Conservation (phyloP, 2,113 vertebrate genomes). For the Grus americana region DNA sequence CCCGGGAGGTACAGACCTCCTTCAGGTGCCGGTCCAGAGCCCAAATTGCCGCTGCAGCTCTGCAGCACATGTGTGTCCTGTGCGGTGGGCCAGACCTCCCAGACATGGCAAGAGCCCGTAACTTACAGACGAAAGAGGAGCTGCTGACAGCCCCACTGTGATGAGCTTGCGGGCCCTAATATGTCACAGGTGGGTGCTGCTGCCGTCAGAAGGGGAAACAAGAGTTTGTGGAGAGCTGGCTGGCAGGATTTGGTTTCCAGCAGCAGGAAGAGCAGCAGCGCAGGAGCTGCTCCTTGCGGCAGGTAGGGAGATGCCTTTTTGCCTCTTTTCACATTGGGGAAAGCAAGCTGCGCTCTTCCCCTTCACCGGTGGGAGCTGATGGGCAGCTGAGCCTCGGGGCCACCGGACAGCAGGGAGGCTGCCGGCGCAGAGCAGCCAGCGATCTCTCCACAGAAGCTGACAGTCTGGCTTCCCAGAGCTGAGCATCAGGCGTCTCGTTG, state of each 20-base stretch:
- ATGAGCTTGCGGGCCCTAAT: background rate
- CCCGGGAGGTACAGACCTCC: background rate
- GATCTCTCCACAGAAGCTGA: background rate
- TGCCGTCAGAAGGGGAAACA: background rate
- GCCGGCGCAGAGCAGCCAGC: background rate
- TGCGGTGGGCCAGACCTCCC: background rate
- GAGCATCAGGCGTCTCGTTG: background rate
- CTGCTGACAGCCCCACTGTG: background rate
- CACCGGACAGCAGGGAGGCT: background rate
- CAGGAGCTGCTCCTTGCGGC: background rate
- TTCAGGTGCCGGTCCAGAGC: background rate
- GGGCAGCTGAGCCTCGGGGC: background rate
- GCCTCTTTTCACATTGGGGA: background rate
- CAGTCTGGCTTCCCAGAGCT: background rate
- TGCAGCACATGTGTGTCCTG: background rate
- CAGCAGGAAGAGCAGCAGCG: background rate
- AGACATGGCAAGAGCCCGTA: background rate
- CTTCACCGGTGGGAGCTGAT: background rate
- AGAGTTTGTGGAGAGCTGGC: background rate
- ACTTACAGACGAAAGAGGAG: background rate
- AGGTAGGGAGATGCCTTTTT: background rate
- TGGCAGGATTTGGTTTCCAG: background rate
- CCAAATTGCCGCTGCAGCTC: background rate
- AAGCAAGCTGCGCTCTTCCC: background rate
- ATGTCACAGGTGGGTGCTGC: background rate